Percentiles rank a stretch among this genome's conserved stretches.
Conservation (phyloP, 2,797 vertebrate genomes). For the Gila robusta region DNA sequence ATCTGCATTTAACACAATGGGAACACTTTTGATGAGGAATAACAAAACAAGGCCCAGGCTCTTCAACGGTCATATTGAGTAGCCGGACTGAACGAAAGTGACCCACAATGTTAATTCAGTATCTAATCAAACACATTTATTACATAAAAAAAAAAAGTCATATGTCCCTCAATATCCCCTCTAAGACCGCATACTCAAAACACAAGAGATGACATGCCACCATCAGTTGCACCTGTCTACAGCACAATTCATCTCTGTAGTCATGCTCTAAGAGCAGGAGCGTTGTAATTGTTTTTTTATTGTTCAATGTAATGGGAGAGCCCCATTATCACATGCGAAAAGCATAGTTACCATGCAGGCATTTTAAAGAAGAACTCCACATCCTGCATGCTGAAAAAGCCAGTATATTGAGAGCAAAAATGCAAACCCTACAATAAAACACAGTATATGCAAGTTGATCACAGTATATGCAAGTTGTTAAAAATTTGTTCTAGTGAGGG, state of each 20-base stretch:
- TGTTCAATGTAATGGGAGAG: constrained; percentile 1
- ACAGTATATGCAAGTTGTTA: constrained; percentile 17
- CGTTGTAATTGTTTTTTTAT: constrained; percentile 5
- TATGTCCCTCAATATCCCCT: constrained; percentile 61
- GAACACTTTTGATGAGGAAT: constrained; percentile 43
- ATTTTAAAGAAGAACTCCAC: constrained; percentile 72
- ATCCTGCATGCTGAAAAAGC: constrained; percentile 81
- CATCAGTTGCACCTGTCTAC: constrained; percentile 55
- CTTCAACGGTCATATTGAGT: constrained; percentile 32
- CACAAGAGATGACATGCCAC: constrained; percentile 70
- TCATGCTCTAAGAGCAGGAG: constrained; percentile 62
- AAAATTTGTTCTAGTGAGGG: constrained; percentile 23
- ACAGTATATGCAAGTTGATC: constrained; percentile 10
- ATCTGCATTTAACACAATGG: constrained; percentile 35
- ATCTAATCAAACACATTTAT: constrained; percentile 41
- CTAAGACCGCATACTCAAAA: constrained; percentile 75
- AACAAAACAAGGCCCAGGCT: constrained; percentile 63
- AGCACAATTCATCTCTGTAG: constrained; percentile 64
- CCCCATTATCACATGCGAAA: constrained; percentile 52
- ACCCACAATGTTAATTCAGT: constrained; percentile 59
- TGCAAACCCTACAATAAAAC: constrained; percentile 56
- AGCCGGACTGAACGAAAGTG: constrained; percentile 53
- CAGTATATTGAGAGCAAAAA: constrained; percentile 85
- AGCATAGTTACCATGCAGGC: constrained; percentile 80
- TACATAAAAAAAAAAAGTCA: constrained; percentile 18